Evolutionary conservation across 37 sponge, comb jelly and placozoan species (phyloP).

Genomic region (Halisarca cf. caerulea): DNA sequence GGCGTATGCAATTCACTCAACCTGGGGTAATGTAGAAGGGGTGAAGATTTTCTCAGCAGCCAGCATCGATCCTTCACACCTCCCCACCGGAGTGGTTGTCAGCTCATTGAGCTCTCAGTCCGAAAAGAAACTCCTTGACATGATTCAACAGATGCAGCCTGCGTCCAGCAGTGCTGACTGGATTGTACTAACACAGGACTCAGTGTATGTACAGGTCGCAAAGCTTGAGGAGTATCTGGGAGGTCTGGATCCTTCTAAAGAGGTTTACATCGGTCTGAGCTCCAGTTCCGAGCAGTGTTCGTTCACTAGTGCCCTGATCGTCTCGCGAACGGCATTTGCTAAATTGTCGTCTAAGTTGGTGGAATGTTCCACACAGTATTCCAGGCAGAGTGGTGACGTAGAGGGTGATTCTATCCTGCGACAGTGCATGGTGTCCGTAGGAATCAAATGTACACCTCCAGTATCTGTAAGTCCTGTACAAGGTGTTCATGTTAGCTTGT

Average conservation of each 20-base stretch:
- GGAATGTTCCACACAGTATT: not conserved
- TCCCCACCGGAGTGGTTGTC: not conserved
- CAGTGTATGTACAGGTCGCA: not conserved
- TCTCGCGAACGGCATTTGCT: not conserved
- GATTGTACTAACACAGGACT: not conserved
- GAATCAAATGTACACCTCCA: not conserved
- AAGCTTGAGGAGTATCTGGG: not conserved
- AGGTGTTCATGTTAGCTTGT: not conserved
- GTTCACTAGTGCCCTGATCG: not conserved
- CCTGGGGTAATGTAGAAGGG: not conserved
- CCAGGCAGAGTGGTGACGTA: not conserved
- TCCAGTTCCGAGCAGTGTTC: not conserved
- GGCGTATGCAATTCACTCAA: conserved; percentile 2
- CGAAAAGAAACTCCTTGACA: not conserved
- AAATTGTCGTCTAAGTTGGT: not conserved
- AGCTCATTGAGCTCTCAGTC: not conserved
- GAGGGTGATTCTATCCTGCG: conserved; percentile 8
- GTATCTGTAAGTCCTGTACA: not conserved
- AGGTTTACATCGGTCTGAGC: not conserved
- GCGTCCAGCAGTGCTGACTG: not conserved
- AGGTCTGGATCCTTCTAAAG: not conserved
- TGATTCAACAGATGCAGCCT: not conserved
- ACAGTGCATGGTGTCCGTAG: not conserved
- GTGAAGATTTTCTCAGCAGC: not conserved
- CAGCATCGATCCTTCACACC: not conserved